Percentiles rank a stretch among this genome's conserved stretches.
These are phyloP conservation scores for Dissostichus mawsoni DNA, from an alignment of 2,113 vertebrate species.

Conservation along the genomic window DNA sequence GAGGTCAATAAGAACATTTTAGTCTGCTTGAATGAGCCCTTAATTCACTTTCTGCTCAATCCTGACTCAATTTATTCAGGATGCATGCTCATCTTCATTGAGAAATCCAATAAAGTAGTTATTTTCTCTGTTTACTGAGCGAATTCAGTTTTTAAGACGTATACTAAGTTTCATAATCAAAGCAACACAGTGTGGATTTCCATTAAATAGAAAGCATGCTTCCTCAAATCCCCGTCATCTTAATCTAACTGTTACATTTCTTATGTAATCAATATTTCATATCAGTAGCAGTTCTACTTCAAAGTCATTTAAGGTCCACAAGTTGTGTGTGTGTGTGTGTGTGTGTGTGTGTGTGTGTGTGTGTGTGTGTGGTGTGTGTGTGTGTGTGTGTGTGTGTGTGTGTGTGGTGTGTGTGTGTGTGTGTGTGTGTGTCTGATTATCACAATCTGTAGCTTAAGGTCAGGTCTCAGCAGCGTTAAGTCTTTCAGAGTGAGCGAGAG, in stretches of 20 bases:
- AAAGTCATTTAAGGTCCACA: slow-evolving; percentile 36
- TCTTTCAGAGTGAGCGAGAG: slow-evolving; percentile 45
- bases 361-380: too few species aligned
- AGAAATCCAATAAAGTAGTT: slow-evolving; percentile 53
- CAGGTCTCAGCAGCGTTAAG: slow-evolving; percentile 35
- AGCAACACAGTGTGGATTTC: slow-evolving; percentile 54
- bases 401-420: too few species aligned
- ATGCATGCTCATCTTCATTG: slow-evolving; percentile 54
- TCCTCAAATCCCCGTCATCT: slow-evolving; percentile 12
- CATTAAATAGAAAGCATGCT: slow-evolving; percentile 26
- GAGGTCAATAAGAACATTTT: slow-evolving; percentile 45
- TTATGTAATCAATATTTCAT: neutral
- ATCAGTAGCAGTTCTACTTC: neutral
- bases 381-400: too few species aligned
- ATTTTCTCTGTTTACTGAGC: slow-evolving; percentile 58
- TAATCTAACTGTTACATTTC: neutral
- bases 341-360: too few species aligned
- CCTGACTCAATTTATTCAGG: slow-evolving; percentile 42
- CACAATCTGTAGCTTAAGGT: slow-evolving; percentile 64
- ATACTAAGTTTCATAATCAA: slow-evolving; percentile 30
- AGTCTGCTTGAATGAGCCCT: neutral
- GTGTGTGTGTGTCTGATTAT: slow-evolving; percentile 57
- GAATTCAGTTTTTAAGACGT: slow-evolving; percentile 49
- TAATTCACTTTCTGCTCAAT: too few species aligned
- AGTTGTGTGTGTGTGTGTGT: neutral